Conservation (phyloP, 2,888 invertebrate genomes). For the Embidobia sp. region DNA sequence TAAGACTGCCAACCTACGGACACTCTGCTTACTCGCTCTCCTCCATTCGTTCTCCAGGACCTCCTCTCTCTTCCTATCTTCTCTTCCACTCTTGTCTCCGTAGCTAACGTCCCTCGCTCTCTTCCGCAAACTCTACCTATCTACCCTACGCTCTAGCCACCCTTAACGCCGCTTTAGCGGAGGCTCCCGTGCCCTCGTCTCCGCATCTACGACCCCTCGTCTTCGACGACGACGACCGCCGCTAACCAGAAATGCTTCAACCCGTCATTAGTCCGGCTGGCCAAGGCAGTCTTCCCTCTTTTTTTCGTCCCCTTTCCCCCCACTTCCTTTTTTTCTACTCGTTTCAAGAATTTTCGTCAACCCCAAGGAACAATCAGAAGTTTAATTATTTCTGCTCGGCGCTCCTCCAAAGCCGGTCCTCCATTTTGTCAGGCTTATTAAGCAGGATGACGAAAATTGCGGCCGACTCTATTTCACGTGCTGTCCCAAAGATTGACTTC, state of each 20-base stretch:
- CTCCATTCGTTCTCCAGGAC: constrained; percentile 65
- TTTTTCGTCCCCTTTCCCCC: neutral
- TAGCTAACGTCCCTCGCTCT: constrained; percentile 68
- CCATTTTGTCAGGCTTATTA: constrained; percentile 47
- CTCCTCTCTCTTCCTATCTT: constrained; percentile 64
- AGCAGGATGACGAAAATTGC: constrained; percentile 4
- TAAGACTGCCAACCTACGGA: constrained; percentile 80
- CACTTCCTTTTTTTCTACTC: constrained; percentile 6
- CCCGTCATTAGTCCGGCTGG: constrained; percentile 51
- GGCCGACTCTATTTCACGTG: constrained; percentile 8
- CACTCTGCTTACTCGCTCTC: constrained; percentile 68
- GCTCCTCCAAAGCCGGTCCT: neutral
- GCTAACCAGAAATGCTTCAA: constrained; percentile 57
- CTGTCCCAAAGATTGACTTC: neutral
- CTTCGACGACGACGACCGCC: constrained; percentile 51
- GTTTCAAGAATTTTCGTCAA: constrained; percentile 32
- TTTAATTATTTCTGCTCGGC: constrained; percentile 39
- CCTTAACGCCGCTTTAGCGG: constrained; percentile 79
- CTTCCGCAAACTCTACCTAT: constrained; percentile 73
- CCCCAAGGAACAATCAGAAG: constrained; percentile 45
- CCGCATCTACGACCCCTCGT: constrained; percentile 60
- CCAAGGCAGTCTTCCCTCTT: constrained; percentile 11
- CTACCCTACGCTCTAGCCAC: constrained; percentile 73
- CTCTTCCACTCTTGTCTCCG: constrained; percentile 65
- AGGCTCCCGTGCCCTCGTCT: constrained; percentile 70